Evolutionary conservation across 2,797 vertebrate species (phyloP).

Genomic region (Acanthurus tractus): DNA sequence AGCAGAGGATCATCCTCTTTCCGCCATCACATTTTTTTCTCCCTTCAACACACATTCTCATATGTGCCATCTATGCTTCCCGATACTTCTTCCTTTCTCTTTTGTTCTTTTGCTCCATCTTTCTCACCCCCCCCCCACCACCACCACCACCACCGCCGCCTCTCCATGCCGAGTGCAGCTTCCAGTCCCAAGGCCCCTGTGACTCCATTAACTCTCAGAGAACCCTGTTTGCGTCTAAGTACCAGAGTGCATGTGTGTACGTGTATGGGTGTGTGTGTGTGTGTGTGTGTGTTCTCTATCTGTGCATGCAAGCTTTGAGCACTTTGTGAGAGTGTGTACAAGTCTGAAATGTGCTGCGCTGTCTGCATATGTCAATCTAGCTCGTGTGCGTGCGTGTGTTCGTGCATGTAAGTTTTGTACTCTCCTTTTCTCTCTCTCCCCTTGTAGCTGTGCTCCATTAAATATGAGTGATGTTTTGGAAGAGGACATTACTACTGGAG

Average conservation of each 20-base stretch:
- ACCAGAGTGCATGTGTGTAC: slow-evolving; percentile 30
- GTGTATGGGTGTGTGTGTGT: slow-evolving; percentile 36
- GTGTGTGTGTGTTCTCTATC: slow-evolving; percentile 19
- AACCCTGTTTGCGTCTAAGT: slow-evolving; percentile 51
- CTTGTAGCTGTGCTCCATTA: slow-evolving; percentile 79
- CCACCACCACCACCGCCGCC: too few relatives aligned
- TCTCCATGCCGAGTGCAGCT: slow-evolving; percentile 21
- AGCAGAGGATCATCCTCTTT: slow-evolving; percentile 12
- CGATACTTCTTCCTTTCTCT: slow-evolving; percentile 9
- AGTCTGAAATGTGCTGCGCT: slow-evolving; percentile 49
- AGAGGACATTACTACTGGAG: slow-evolving; percentile 76
- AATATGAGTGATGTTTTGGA: slow-evolving; percentile 84
- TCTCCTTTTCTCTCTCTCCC: slow-evolving; percentile 64
- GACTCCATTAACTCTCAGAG: slow-evolving; percentile 69
- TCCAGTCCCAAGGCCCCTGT: slow-evolving; percentile 54
- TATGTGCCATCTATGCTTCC: slow-evolving; percentile 16
- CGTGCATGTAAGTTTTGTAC: slow-evolving; percentile 40
- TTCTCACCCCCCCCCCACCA: slow-evolving; percentile 1
- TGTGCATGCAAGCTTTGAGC: slow-evolving; percentile 37
- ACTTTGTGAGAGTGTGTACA: slow-evolving; percentile 37
- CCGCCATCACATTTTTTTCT: slow-evolving; percentile 2
- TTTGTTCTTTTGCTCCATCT: slow-evolving; percentile 15
- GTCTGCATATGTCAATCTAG: slow-evolving; percentile 49
- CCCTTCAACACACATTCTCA: slow-evolving; percentile 22
- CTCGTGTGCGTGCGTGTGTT: slow-evolving; percentile 29